phyloP scores from a whole-genome alignment of 2,888 invertebrate species.

The Eilema griseolum region DNA sequence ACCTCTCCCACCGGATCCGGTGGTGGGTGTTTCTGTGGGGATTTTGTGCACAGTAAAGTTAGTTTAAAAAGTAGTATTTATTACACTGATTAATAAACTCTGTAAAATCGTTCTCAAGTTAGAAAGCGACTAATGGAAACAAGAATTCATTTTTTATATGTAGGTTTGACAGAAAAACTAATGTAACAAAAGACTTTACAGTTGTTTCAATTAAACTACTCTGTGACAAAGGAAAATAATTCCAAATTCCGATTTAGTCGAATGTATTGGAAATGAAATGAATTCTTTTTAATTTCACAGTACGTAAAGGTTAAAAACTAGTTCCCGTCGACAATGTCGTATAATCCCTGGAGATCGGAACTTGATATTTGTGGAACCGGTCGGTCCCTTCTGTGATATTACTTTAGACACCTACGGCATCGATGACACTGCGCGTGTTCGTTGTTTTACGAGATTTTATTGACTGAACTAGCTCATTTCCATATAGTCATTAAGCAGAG shows the following conservation, averaged over 20 bases:
- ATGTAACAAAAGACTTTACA: conserved; percentile 15
- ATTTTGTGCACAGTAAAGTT: too few species aligned
- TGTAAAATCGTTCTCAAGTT: background rate
- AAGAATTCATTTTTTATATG: background rate
- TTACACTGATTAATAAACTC: too few species aligned
- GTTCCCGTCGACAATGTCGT: conserved; percentile 40
- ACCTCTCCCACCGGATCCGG: too few species aligned
- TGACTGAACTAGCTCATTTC: conserved; percentile 24
- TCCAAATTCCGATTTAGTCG: conserved; percentile 13
- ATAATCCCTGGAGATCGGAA: conserved; percentile 41
- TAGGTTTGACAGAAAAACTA: background rate
- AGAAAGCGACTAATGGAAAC: background rate
- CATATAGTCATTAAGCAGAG: too few species aligned
- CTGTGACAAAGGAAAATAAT: conserved; percentile 16
- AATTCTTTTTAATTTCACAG: conserved; percentile 50
- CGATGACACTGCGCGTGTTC: conserved; percentile 35
- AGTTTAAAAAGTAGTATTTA: too few species aligned
- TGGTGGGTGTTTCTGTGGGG: too few species aligned
- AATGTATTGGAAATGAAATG: conserved; percentile 25
- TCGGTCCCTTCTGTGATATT: conserved; percentile 51
- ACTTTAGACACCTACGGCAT: conserved; percentile 54
- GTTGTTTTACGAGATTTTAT: conserved; percentile 43
- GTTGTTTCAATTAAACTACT: conserved; percentile 14
- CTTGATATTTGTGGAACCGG: conserved; percentile 59
- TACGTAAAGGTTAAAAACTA: conserved; percentile 31